phyloP scores from a whole-genome alignment of 2,797 vertebrate genomes.

The Sebastes baramenuke region DNA sequence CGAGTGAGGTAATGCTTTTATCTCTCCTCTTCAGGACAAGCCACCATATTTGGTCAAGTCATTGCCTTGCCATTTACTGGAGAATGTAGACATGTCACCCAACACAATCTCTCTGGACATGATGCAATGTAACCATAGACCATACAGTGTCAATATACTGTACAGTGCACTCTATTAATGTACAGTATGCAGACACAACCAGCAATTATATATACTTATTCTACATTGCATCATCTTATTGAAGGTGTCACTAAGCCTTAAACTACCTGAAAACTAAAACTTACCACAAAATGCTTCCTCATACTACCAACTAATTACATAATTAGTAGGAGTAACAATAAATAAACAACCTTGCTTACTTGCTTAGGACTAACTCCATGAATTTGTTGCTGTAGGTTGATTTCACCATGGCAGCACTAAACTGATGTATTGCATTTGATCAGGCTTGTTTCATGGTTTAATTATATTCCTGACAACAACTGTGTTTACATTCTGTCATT shows the following conservation, averaged over 20 bases:
- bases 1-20: conserved; percentile 54
- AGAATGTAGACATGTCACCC: conserved; percentile 10
- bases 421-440: neutral
- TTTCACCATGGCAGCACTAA: neutral
- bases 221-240: neutral
- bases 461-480: neutral
- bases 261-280: neutral
- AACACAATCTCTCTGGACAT: conserved; percentile 6
- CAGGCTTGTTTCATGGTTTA: neutral
- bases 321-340: neutral
- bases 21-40: conserved; percentile 47
- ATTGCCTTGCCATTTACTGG: conserved; percentile 30
- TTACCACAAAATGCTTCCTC: too few species aligned
- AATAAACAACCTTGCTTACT: neutral
- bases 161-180: neutral
- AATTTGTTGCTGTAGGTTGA: neutral
- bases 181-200: neutral
- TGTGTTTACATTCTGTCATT: neutral
- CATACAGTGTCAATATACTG: neutral
- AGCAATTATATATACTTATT: neutral
- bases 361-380: neutral
- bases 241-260: neutral
- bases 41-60: conserved; percentile 28
- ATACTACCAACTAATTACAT: neutral
- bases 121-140: conserved; percentile 14